Conservation (phyloP, 2,113 vertebrate genomes). For the Trinectes maculatus region DNA sequence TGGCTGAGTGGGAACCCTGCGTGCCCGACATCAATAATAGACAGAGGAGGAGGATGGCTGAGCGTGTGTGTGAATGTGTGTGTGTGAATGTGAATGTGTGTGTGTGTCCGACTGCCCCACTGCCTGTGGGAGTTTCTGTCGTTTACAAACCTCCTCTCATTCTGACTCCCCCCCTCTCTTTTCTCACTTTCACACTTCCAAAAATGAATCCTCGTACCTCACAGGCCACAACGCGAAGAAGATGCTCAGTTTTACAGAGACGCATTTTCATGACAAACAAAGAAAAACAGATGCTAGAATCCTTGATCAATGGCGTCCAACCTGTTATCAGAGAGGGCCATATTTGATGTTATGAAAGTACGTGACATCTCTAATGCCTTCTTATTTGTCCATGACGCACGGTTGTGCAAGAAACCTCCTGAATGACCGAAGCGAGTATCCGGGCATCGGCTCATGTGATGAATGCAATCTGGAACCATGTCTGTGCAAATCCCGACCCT, state of each 20-base stretch:
- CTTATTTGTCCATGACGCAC: no score
- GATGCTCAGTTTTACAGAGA: background rate
- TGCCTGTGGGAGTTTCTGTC: constrained; percentile 49
- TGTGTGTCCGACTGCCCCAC: constrained; percentile 37
- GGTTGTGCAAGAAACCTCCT: constrained; percentile 7
- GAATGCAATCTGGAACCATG: constrained; percentile 16
- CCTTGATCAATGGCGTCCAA: no score
- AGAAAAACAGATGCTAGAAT: no score
- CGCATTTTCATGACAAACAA: background rate
- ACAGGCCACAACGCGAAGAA: background rate
- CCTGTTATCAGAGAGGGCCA: no score
- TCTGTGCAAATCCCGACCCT: constrained; percentile 61
- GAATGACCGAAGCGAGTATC: constrained; percentile 36
- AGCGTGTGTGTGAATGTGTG: constrained; percentile 11
- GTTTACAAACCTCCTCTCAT: constrained; percentile 42
- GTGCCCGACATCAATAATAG: constrained; percentile 75
- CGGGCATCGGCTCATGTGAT: constrained; percentile 13
- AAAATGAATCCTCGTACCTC: background rate
- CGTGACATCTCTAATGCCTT: no score
- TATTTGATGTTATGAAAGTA: no score
- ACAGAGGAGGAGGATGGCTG: constrained; percentile 43
- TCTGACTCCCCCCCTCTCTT: background rate
- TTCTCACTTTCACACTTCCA: constrained; percentile 2
- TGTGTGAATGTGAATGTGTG: constrained; percentile 11
- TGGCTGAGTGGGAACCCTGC: constrained; percentile 65